Base-by-base conservation (phyloP, 2,888 invertebrate species). In the Neoaliturus tenellus region DNA sequence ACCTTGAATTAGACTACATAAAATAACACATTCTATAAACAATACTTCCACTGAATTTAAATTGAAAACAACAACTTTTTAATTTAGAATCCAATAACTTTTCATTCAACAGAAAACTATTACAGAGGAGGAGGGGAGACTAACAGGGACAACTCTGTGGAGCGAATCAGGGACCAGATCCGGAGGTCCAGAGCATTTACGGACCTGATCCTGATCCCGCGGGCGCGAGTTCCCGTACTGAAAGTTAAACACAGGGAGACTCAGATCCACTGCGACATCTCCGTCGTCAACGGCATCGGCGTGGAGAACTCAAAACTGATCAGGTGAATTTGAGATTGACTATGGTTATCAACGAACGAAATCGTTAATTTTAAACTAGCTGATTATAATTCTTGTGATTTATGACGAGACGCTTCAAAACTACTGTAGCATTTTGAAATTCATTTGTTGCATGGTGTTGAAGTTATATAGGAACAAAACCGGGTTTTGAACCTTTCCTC, bases 41-140 rank as follows among this genome's bases (percentile, higher is more conserved):
- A n/a, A n/a, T n/a, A n/a, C n/a, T n/a, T n/a, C n/a, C n/a, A n/a
- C n/a, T n/a, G n/a, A n/a, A n/a, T n/a, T n/a, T n/a, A n/a, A n/a
- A n/a, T n/a, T n/a, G n/a, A n/a, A n/a, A n/a, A n/a, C n/a, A n/a
- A n/a, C n/a, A n/a, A n/a, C n/a, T 23, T 23, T 55, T 28, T 0
- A 62, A 62, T 28, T 62, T 62, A 25, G 62, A 8, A 62, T 62
- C 28, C 62, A 31, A 31, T 69, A 39, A 23, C 23, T 69, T 35
- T 67, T 67, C 5, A 12, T 35, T 75, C 23, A 75, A 44, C 75
- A 75, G 75, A 41, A 44, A 28, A 41, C 41, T 75, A 44, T 75
- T 75, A 75, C 39, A 44, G 48, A 75, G 75, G 75, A 75, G 75
- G 75, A 48, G 75, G 75, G 14, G 75, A 75, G 31, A 44, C 75